These are phyloP conservation scores for Ectemnius cavifrons DNA, from an alignment of 2,888 invertebrate genomes.

Conservation along the genomic window DNA sequence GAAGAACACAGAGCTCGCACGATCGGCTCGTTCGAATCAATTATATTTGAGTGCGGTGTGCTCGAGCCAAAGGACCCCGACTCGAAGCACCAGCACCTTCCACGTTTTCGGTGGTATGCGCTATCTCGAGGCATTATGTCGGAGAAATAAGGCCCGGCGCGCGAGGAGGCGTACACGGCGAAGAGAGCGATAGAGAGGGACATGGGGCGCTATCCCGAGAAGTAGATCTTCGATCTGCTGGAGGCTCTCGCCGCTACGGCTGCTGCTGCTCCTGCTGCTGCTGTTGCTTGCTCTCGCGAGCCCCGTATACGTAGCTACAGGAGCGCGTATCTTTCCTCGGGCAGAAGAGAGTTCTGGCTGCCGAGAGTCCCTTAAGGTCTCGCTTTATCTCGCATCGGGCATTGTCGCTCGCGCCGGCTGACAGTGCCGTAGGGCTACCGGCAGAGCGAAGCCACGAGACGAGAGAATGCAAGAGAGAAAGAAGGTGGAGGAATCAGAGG, in stretches of 20 bases:
- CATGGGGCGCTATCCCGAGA: slow-evolving; percentile 40
- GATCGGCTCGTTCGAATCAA: too few relatives aligned
- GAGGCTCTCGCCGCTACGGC: slow-evolving; percentile 24
- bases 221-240: slow-evolving; percentile 64
- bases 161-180: slow-evolving; percentile 20
- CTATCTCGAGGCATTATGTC: slow-evolving; percentile 43
- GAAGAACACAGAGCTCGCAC: too few relatives aligned
- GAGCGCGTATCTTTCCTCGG: slow-evolving; percentile 48
- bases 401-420: slow-evolving; percentile 76
- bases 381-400: slow-evolving; percentile 75
- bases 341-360: slow-evolving; percentile 17
- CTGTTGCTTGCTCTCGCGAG: neutral
- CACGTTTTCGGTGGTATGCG: slow-evolving; percentile 7
- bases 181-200: slow-evolving; percentile 2
- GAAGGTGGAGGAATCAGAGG: slow-evolving; percentile 9
- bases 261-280: neutral
- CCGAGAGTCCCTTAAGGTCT: slow-evolving; percentile 55
- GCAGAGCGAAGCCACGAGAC: slow-evolving; percentile 9
- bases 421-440: slow-evolving; percentile 67
- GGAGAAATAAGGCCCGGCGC: slow-evolving; percentile 38
- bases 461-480: neutral
- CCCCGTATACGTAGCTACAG: slow-evolving; percentile 32
- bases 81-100: neutral
- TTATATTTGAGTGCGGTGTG: too few relatives aligned
- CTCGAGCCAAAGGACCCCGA: slow-evolving; percentile 20